Base-by-base conservation (phyloP, 2,113 vertebrate species). In the Pluvianellus socialis region DNA sequence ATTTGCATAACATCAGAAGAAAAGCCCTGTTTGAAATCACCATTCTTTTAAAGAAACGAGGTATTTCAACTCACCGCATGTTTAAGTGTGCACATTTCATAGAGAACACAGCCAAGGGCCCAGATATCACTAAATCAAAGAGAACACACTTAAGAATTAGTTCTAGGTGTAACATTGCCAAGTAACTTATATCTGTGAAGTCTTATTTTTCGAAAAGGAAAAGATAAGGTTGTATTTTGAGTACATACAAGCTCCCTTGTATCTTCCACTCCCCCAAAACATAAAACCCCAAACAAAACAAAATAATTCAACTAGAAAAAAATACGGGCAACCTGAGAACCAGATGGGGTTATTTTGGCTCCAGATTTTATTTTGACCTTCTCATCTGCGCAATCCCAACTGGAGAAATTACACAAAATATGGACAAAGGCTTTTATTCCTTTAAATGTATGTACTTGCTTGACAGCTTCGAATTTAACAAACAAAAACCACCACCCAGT, bases 11-110 rank as follows among this genome's bases (percentile, higher is more conserved):
- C 12, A 71, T 21, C 22, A 85, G 26, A 44, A 88, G 38, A 86
- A 52, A 49, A 73, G 2, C 4, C 10, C 24, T 24, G 18, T 49
- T 67, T 76, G 22, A 88, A 83, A 77, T 19, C 9, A 33, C 8
- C 35, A 3, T 9, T 56, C 55, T 62, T 65, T 83, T 73, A 93
- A 8, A 47, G 90, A 67, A 83, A 79, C 44, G 71, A 55, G 5
- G 94, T 90, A 62, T 47, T 95, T 92, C 88, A 98, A 99, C 99
- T 99, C 98, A 99, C 99, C 93, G 99, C 99, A 98, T 99, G 99
- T 97, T 99, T 99, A 94, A 99, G 99, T 19, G 99, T 99, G 97
- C 99, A 99, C 99, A 99, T 99, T 98, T 99, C 99, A 99, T 99
- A 99, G 15, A 99, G 99, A 98, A 99, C 99, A 98, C 99, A 99